phyloP scores from a whole-genome alignment of 2,888 invertebrate genomes.

The Clunio marinus region DNA sequence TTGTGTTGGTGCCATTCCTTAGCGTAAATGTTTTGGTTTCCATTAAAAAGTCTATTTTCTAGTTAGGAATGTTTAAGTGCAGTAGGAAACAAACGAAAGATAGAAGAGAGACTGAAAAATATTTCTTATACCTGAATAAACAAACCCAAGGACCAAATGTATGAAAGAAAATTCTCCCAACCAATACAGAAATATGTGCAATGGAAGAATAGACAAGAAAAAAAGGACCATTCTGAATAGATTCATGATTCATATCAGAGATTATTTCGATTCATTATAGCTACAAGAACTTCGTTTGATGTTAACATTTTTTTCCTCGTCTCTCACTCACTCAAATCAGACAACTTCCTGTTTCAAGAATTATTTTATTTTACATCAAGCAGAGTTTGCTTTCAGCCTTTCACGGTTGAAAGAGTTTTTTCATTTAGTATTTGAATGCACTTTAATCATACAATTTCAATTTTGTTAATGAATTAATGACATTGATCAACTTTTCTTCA shows the following conservation, averaged over 20 bases:
- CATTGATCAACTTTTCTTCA: too few relatives aligned
- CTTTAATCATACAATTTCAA: too few relatives aligned
- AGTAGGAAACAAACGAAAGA: too few relatives aligned
- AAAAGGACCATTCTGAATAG: background rate
- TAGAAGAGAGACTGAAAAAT: too few relatives aligned
- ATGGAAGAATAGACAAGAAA: background rate
- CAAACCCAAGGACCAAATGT: background rate
- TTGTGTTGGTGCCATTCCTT: conserved; percentile 9
- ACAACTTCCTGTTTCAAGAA: conserved; percentile 25
- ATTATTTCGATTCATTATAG: too few relatives aligned
- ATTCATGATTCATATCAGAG: background rate
- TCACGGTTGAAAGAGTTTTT: background rate
- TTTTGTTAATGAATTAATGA: too few relatives aligned
- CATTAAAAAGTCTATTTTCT: too few relatives aligned
- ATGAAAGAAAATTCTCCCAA: too few relatives aligned
- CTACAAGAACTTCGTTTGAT: too few relatives aligned
- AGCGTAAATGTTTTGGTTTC: too few relatives aligned
- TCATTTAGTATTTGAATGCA: too few relatives aligned
- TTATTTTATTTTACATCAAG: background rate
- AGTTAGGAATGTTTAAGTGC: too few relatives aligned
- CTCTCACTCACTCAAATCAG: background rate
- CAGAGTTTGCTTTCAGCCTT: background rate
- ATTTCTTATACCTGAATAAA: background rate
- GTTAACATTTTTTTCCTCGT: background rate
- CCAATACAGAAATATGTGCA: background rate